Evolutionary conservation across 2,797 vertebrate species (phyloP).

Genomic region (Mus minutoides): DNA sequence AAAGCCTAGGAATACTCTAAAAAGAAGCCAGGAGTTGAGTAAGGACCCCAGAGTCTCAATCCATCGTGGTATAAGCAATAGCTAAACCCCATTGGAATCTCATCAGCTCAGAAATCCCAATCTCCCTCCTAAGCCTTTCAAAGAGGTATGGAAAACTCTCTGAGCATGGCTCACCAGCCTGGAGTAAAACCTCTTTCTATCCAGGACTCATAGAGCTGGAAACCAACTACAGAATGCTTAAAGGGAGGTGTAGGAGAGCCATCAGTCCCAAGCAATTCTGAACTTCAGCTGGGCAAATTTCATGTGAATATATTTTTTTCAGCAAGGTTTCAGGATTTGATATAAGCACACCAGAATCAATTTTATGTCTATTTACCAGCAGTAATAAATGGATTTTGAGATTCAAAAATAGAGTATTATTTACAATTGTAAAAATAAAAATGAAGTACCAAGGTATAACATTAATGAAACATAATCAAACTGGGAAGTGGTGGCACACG

Average conservation of each 20-base stretch:
- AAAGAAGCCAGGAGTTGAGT: not conserved
- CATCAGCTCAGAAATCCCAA: not conserved
- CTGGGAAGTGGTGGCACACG: too few relatives aligned
- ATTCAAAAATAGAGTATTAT: not conserved
- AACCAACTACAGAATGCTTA: not conserved
- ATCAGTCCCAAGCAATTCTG: not conserved
- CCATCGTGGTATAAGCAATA: too few relatives aligned
- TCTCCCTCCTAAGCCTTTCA: not conserved
- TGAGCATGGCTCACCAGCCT: not conserved
- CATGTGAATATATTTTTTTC: not conserved
- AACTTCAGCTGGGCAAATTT: not conserved
- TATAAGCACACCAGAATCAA: not conserved
- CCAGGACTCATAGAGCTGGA: not conserved
- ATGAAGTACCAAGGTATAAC: not conserved
- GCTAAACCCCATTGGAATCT: not conserved
- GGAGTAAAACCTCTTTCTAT: not conserved
- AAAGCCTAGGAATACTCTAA: not conserved
- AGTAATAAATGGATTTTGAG: not conserved
- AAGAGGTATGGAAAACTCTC: not conserved
- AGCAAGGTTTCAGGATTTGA: not conserved
- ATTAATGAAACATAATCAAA: not conserved
- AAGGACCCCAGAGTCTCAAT: not conserved
- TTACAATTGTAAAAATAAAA: not conserved
- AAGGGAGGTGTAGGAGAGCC: not conserved
- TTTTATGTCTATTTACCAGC: not conserved